Evolutionary conservation across 2,888 invertebrate species (phyloP).

Genomic region (Drosophila prolongata): DNA sequence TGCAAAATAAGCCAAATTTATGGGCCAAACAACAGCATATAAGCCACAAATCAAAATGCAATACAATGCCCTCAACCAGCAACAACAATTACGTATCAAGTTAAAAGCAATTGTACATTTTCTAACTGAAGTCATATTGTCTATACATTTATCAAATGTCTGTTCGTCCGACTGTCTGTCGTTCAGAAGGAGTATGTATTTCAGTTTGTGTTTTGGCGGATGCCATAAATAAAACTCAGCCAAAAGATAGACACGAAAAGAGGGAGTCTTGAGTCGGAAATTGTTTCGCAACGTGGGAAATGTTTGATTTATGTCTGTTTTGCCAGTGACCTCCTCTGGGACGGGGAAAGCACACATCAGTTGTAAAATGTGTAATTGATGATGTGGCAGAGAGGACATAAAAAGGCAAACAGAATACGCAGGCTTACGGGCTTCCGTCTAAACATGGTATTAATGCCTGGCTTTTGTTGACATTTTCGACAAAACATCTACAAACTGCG

Average conservation of each 20-base stretch:
- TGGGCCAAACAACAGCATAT: slow-evolving; percentile 67
- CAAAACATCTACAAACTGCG: slow-evolving; percentile 73
- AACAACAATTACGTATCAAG: slow-evolving; percentile 61
- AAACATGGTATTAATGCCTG: slow-evolving; percentile 57
- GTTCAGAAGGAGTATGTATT: slow-evolving; percentile 10
- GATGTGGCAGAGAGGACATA: slow-evolving; percentile 74
- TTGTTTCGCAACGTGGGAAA: slow-evolving; percentile 80
- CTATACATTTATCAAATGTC: slow-evolving; percentile 70
- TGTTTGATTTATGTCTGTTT: slow-evolving; percentile 80
- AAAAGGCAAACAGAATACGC: slow-evolving; percentile 44
- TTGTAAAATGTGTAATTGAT: slow-evolving; percentile 80
- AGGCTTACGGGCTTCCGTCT: slow-evolving; percentile 33
- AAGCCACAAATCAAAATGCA: slow-evolving; percentile 78
- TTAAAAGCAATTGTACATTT: slow-evolving; percentile 78
- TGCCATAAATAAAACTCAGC: slow-evolving; percentile 78
- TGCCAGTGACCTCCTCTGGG: slow-evolving; percentile 54
- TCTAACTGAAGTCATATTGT: slow-evolving; percentile 77
- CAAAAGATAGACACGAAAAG: slow-evolving; percentile 66
- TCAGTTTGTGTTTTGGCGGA: slow-evolving; percentile 59
- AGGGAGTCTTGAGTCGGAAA: slow-evolving; percentile 72
- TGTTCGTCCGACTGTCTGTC: slow-evolving; percentile 32
- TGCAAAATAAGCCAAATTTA: slow-evolving; percentile 68
- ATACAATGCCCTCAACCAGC: slow-evolving; percentile 63
- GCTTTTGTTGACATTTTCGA: slow-evolving; percentile 77
- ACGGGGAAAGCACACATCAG: slow-evolving; percentile 52